Conservation (phyloP, 1,140 invertebrate species). For the Drosophila willistoni region DNA sequence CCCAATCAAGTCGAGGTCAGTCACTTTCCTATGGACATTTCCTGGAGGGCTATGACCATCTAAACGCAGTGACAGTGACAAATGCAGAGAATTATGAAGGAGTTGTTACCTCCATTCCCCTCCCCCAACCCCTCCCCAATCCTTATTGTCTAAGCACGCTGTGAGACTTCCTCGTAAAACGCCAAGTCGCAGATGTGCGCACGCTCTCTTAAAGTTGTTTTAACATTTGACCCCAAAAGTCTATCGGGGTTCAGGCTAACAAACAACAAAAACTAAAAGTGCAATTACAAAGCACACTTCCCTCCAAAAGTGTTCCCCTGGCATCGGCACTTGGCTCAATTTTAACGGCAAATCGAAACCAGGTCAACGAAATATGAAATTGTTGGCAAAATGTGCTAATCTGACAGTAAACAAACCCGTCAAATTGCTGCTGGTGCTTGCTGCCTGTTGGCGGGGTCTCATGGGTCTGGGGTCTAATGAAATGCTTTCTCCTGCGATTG, state of each 20-base stretch:
- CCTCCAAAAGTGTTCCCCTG: constrained; percentile 10
- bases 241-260: constrained; percentile 1
- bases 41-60: constrained; percentile 13
- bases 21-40: constrained; percentile 26
- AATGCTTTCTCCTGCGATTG: constrained; percentile 22
- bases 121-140: background rate
- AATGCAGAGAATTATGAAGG: constrained; percentile 23
- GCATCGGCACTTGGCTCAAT: constrained; percentile 38
- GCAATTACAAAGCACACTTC: constrained; percentile 2
- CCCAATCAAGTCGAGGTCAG: constrained; percentile 28
- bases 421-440: constrained; percentile 10
- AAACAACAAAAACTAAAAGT: constrained; percentile 5
- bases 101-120: constrained; percentile 8
- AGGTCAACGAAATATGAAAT: constrained; percentile 41
- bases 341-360: constrained; percentile 42
- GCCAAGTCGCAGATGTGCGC: background rate
- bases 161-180: background rate
- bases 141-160: background rate
- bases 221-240: constrained; percentile 20
- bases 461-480: constrained; percentile 14
- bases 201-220: constrained; percentile 3
- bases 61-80: constrained; percentile 16
- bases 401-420: constrained; percentile 21
- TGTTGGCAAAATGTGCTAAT: constrained; percentile 31
- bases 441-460: background rate